A percentile compares a stretch with the other conserved stretches of the same genome.
Evolutionary conservation across 1,140 invertebrate species (phyloP).

Genomic region (Cyphomyrmex costatus): DNA sequence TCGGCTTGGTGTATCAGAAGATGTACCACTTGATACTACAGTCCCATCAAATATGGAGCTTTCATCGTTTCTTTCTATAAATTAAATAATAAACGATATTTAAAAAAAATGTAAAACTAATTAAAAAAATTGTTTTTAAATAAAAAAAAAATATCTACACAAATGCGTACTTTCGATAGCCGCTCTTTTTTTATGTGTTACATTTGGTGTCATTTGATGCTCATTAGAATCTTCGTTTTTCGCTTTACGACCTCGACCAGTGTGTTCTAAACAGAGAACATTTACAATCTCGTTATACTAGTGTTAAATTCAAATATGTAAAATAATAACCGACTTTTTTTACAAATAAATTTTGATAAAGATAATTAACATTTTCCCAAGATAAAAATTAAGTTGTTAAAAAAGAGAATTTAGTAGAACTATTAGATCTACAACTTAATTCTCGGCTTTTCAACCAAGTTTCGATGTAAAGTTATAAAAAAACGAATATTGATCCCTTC

Average conservation of each 20-base stretch:
- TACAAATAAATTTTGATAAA: neutral
- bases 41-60: slow-evolving; percentile 70
- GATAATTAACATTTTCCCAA: neutral
- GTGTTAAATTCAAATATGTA: neutral
- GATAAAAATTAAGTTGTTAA: neutral
- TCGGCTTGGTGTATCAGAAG: slow-evolving; percentile 69
- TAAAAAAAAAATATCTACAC: neutral
- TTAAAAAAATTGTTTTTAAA: neutral
- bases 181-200: slow-evolving; percentile 78
- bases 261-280: slow-evolving; percentile 77
- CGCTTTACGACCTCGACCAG: slow-evolving; percentile 80
- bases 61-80: slow-evolving; percentile 80
- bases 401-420: neutral
- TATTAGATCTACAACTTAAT: no score
- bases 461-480: no score
- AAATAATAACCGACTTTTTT: slow-evolving; percentile 11
- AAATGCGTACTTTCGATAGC: slow-evolving; percentile 81
- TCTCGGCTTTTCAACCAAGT: no score
- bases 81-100: slow-evolving; percentile 51
- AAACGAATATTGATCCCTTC: no score
- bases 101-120: slow-evolving; percentile 33
- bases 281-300: neutral
- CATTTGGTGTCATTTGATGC: slow-evolving; percentile 77
- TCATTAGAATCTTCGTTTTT: slow-evolving; percentile 84
- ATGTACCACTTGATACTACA: slow-evolving; percentile 65